These are phyloP conservation scores for Carpatolechia fugitivella DNA, from an alignment of 2,888 invertebrate species.

Conservation along the genomic window DNA sequence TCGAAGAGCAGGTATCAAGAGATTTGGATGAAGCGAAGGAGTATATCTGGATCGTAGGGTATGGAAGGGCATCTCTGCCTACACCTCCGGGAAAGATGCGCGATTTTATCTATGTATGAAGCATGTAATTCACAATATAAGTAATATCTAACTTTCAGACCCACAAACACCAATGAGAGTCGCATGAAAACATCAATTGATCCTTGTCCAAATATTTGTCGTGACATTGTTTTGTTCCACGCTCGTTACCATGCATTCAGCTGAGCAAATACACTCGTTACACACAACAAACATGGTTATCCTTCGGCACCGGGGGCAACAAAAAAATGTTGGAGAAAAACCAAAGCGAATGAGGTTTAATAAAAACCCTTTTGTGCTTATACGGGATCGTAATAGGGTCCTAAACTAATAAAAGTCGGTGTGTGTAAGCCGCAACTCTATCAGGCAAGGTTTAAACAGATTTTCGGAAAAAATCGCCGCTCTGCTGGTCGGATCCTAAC, in stretches of 20 bases:
- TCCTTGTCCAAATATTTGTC: constrained; percentile 40
- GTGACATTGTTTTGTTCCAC: constrained; percentile 48
- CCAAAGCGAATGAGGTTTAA: constrained; percentile 47
- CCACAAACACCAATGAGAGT: constrained; percentile 8
- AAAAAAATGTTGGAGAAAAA: constrained; percentile 34
- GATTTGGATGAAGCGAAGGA: too few species aligned
- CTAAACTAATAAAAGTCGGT: constrained; percentile 68
- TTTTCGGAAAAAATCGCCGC: constrained; percentile 55
- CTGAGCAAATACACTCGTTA: constrained; percentile 60
- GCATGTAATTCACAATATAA: too few species aligned
- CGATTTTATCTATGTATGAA: too few species aligned
- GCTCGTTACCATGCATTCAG: constrained; percentile 50
- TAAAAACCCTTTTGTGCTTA: constrained; percentile 61
- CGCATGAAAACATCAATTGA: constrained; percentile 45
- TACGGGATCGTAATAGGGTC: constrained; percentile 64
- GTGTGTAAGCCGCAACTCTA: constrained; percentile 48
- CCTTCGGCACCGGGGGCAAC: constrained; percentile 39
- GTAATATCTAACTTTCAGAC: background rate
- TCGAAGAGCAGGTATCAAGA: too few species aligned
- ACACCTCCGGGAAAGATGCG: too few species aligned
- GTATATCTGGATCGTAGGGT: too few species aligned
- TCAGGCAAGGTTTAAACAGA: constrained; percentile 59
- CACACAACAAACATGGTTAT: constrained; percentile 62
- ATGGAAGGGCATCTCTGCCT: too few species aligned
- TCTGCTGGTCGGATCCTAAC: background rate